Percentiles rank a stretch among this genome's conserved stretches.
Conservation (phyloP, 30 jellyfish, hydroid and myxozoan genomes). For the Hydra vulgaris region DNA sequence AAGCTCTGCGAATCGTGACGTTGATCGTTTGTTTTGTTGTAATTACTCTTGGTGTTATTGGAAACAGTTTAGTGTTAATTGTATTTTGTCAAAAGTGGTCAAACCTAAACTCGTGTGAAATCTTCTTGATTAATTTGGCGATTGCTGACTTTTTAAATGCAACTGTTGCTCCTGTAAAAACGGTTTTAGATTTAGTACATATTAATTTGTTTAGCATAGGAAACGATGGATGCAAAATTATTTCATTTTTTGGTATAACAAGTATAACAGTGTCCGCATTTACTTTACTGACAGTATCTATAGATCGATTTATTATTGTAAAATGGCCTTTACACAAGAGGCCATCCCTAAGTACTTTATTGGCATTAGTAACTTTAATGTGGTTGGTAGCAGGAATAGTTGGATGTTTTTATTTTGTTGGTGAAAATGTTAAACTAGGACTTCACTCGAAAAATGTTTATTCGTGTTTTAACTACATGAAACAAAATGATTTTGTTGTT, state of each 20-base stretch:
- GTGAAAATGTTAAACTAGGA: constrained; percentile 10
- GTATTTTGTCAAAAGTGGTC: constrained; percentile 46
- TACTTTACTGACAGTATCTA: constrained; percentile 70
- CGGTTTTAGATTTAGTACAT: constrained; percentile 32
- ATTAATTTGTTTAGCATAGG: constrained; percentile 18
- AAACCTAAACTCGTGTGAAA: constrained; percentile 63
- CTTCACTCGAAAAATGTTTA: neutral
- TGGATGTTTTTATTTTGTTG: constrained; percentile 29
- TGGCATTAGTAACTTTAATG: constrained; percentile 9
- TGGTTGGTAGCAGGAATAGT: constrained; percentile 43
- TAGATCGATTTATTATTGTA: constrained; percentile 70
- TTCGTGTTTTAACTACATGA: neutral
- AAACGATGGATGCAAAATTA: constrained; percentile 48
- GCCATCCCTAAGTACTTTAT: constrained; percentile 7
- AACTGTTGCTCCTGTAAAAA: constrained; percentile 39
- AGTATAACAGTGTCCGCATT: constrained; percentile 72
- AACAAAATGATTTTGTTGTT: neutral
- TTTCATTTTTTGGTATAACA: constrained; percentile 45
- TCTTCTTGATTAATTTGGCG: constrained; percentile 80
- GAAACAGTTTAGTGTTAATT: constrained; percentile 55
- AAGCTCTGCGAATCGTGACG: neutral
- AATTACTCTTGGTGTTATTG: constrained; percentile 50
- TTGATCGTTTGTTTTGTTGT: constrained; percentile 35
- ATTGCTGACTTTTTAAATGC: constrained; percentile 79
- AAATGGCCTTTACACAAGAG: constrained; percentile 63